phyloP scores from a whole-genome alignment of 2,797 vertebrate genomes.

The Squalus acanthias region DNA sequence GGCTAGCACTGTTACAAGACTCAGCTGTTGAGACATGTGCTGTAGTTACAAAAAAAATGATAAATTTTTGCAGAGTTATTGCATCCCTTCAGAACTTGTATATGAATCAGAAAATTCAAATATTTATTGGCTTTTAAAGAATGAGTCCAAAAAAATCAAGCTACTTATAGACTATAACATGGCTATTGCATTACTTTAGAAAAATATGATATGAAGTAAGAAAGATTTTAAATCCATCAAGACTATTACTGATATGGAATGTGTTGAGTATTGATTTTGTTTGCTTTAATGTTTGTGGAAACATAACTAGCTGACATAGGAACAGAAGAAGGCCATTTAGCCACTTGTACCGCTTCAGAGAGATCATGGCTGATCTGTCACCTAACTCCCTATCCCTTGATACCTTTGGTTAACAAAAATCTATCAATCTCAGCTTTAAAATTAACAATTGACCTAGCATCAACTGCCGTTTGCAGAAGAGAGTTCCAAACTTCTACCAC shows the following conservation, averaged over 20 bases:
- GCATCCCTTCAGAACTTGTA: not conserved
- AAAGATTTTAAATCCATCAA: not conserved
- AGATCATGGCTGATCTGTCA: not conserved
- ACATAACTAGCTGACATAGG: not conserved
- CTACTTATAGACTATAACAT: not conserved
- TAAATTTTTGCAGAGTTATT: not conserved
- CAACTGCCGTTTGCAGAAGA: not conserved
- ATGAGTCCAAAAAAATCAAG: not conserved
- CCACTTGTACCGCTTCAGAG: not conserved
- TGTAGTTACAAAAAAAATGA: not conserved
- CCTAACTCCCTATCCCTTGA: not conserved
- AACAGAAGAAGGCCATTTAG: not conserved
- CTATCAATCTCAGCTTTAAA: not conserved
- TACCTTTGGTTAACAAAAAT: not conserved
- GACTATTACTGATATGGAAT: not conserved
- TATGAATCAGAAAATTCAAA: not conserved
- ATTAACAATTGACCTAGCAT: not conserved
- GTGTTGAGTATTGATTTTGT: not conserved
- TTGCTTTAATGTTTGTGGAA: not conserved
- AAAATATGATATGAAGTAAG: not conserved
- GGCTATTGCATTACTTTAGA: not conserved
- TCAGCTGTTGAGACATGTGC: not conserved
- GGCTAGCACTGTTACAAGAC: not conserved
- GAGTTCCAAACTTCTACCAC: not conserved
- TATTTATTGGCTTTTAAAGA: not conserved